Conservation (phyloP, 1,140 invertebrate genomes). For the Nasonia giraulti region DNA sequence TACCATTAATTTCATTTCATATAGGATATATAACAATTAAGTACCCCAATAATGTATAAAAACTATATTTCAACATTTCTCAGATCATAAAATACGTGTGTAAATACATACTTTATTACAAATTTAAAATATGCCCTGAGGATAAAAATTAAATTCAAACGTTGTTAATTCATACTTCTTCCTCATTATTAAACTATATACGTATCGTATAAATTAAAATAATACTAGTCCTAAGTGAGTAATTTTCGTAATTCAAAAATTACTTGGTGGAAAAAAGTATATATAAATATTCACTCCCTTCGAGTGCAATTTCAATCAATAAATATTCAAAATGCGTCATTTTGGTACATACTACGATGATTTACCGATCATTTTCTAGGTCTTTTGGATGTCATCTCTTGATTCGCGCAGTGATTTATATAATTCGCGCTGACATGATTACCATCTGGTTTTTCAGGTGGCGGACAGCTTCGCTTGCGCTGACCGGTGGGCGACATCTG, state of each 20-base stretch:
- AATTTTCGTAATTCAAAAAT: constrained; percentile 22
- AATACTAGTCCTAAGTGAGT: neutral
- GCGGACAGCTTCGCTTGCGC: constrained; percentile 66
- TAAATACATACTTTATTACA: constrained; percentile 23
- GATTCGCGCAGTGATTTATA: constrained; percentile 29
- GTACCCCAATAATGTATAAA: neutral
- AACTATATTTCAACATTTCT: constrained; percentile 36
- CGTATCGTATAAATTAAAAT: constrained; percentile 17
- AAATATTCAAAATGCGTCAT: neutral
- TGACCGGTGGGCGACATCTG: constrained; percentile 84
- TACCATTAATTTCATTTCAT: neutral
- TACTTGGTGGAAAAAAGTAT: neutral
- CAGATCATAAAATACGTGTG: constrained; percentile 3
- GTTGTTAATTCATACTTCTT: constrained; percentile 20
- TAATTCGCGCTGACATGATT: constrained; percentile 12
- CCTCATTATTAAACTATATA: neutral
- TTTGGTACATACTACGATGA: constrained; percentile 10
- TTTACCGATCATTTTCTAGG: constrained; percentile 31
- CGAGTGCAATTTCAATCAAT: constrained; percentile 3
- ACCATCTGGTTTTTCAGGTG: constrained; percentile 48
- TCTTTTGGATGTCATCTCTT: constrained; percentile 37
- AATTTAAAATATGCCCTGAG: neutral
- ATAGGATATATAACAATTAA: constrained; percentile 1
- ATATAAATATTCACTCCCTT: neutral
- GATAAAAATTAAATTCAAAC: constrained; percentile 7